A percentile compares a stretch with the other conserved stretches of the same genome.
Evolutionary conservation across 2,797 vertebrate genomes (phyloP).

Genomic region (Pipistrellus pygmaeus): DNA sequence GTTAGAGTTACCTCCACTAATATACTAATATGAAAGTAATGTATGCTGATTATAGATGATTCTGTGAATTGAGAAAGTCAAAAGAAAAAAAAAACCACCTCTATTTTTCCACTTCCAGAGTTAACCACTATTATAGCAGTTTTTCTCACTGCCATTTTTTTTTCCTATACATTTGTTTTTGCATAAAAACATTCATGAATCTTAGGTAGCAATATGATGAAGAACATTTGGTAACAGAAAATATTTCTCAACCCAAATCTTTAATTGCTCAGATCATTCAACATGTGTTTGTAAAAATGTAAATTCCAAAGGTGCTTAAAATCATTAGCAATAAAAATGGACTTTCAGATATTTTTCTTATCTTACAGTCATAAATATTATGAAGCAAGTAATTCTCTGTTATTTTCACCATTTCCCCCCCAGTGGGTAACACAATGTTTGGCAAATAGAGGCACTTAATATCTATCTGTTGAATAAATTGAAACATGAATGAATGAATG

Average conservation of each 20-base stretch:
- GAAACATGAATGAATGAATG: neutral
- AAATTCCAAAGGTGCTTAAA: slow-evolving; percentile 31
- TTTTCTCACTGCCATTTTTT: neutral
- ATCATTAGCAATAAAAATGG: slow-evolving; percentile 51
- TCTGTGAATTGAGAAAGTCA: slow-evolving; percentile 44
- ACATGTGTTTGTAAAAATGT: slow-evolving; percentile 34
- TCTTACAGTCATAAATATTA: neutral
- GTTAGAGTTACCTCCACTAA: neutral
- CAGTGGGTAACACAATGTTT: neutral
- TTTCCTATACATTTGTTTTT: slow-evolving; percentile 55
- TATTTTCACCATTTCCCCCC: slow-evolving; percentile 43
- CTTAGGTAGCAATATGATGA: slow-evolving; percentile 12
- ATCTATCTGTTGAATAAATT: neutral
- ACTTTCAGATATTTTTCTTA: slow-evolving; percentile 45
- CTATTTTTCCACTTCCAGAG: neutral
- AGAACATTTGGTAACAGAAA: slow-evolving; percentile 31
- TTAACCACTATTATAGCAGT: neutral
- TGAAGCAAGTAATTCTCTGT: slow-evolving; percentile 35
- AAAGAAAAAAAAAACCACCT: neutral
- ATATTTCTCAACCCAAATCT: slow-evolving; percentile 40
- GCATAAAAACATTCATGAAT: slow-evolving; percentile 2
- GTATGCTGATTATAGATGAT: slow-evolving; percentile 6
- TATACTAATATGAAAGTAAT: neutral
- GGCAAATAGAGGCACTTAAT: slow-evolving; percentile 1
- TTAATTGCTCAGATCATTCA: slow-evolving; percentile 16